Base-by-base conservation (phyloP, 2,113 vertebrate genomes). In the Corythoichthys intestinalis region DNA sequence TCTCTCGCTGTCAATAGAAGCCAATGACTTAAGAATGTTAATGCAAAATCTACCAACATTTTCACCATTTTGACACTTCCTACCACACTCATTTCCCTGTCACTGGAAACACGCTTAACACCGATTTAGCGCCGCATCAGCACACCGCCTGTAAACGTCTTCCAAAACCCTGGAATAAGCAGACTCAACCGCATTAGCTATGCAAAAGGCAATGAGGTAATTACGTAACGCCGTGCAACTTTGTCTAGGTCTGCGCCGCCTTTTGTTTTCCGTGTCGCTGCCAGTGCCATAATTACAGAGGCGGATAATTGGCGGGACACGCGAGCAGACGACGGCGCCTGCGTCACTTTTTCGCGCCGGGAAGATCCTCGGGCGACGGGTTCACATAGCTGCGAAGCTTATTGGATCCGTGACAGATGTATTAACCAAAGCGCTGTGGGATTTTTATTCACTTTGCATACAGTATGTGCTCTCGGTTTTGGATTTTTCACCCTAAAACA, bases 401-500 rank as follows among this genome's bases (percentile, higher is more conserved):
- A 78, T 74, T 80, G 73, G 63, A 72, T 61, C 60, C 77, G 83
- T 87, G 78, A 86, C 72, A 64, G 77, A 82, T 70, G 49, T 58
- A 80, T 78, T 85, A 82, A 83, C 85, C 72, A 74, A 66, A 75
- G 38, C 69, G 75, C 71, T 71, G 73, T 82, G 83, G 65, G 71
- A 77, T 74, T 35, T 15, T 39, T 38, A 41, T 15, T 66, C 28
- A 15, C 47, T 60, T 1, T 67, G 35, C 37, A 41, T 6, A 28
- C 20, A 28, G 20, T 28, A 6, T 60, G 9, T 7, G 48, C 56
- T 69, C 14, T n/a, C 2, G 50, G 66, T 59, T 69, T 85, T 71
- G 20, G 6, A 54, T 54, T 28, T 54, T 17, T 20, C 54, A 12
- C 6, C 54, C 20, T 12, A 20, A 35, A 63, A 28, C 57, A 56